These are phyloP conservation scores for Tetragonula carbonaria DNA, from an alignment of 2,888 invertebrate genomes.

Conservation along the genomic window DNA sequence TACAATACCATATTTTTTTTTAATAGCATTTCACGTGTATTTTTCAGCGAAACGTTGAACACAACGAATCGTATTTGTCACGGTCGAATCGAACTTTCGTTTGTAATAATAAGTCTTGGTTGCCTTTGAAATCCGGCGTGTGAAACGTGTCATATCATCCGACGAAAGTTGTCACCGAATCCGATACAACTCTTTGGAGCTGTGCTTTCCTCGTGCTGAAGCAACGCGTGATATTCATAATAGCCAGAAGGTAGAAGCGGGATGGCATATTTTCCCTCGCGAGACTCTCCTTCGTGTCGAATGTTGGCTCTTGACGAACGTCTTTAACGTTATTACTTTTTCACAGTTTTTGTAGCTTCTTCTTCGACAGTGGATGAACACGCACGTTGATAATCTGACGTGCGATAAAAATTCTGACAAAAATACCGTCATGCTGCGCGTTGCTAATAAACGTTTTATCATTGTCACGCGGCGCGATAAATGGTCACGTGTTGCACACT, in stretches of 20 bases:
- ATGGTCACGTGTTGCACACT: too few species aligned
- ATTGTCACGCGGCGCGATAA: too few species aligned
- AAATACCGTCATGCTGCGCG: too few species aligned
- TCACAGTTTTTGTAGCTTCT: too few species aligned
- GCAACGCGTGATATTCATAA: constrained; percentile 14
- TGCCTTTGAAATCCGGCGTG: constrained; percentile 59
- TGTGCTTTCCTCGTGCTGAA: constrained; percentile 7
- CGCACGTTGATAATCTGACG: too few species aligned
- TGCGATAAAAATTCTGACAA: too few species aligned
- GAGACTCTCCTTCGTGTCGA: neutral
- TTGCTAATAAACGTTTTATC: too few species aligned
- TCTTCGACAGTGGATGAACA: too few species aligned
- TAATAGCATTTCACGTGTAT: too few species aligned
- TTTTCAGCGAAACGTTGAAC: constrained; percentile 38
- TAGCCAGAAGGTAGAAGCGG: neutral
- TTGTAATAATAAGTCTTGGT: constrained; percentile 61
- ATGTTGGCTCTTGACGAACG: neutral
- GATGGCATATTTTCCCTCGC: neutral
- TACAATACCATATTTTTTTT: too few species aligned
- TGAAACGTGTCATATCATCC: constrained; percentile 63
- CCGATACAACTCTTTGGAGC: constrained; percentile 52
- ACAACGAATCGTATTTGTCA: constrained; percentile 57
- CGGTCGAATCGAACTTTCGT: constrained; percentile 61
- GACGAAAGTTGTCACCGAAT: constrained; percentile 52
- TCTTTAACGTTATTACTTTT: too few species aligned